Conservation (phyloP, 2,888 invertebrate genomes). For the Ophion slaviceki region DNA sequence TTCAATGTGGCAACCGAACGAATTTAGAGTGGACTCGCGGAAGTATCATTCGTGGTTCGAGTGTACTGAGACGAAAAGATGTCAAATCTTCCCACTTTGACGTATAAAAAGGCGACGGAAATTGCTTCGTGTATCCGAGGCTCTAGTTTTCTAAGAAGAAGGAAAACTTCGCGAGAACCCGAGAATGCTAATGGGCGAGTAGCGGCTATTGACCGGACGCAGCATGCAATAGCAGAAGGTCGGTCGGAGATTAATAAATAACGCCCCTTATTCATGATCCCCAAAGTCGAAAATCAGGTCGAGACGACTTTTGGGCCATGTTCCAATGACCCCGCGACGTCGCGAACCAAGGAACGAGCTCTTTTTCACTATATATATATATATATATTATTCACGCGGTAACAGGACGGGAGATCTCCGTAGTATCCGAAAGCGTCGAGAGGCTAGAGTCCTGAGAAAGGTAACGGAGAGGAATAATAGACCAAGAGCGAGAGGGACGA, state of each 20-base stretch:
- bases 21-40: neutral
- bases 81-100: too few relatives aligned
- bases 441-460: conserved; percentile 9
- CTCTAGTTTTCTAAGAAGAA: too few relatives aligned
- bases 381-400: neutral
- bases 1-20: neutral
- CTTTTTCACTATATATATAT: neutral
- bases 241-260: too few relatives aligned
- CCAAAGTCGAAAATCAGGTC: conserved; percentile 54
- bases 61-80: neutral
- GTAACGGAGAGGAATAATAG: neutral
- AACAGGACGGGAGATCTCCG: neutral
- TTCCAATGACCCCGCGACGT: conserved; percentile 17
- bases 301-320: conserved; percentile 38
- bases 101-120: too few relatives aligned
- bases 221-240: too few relatives aligned
- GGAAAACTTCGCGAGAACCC: too few relatives aligned
- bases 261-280: neutral
- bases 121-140: too few relatives aligned
- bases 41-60: neutral
- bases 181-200: too few relatives aligned
- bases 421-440: conserved; percentile 20
- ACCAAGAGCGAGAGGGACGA: conserved; percentile 2
- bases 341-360: neutral
- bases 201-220: too few relatives aligned